Evolutionary conservation across 2,113 vertebrate species (phyloP), one percentile per base, ranked within the genome.

Genomic region (Alethe castanea): DNA sequence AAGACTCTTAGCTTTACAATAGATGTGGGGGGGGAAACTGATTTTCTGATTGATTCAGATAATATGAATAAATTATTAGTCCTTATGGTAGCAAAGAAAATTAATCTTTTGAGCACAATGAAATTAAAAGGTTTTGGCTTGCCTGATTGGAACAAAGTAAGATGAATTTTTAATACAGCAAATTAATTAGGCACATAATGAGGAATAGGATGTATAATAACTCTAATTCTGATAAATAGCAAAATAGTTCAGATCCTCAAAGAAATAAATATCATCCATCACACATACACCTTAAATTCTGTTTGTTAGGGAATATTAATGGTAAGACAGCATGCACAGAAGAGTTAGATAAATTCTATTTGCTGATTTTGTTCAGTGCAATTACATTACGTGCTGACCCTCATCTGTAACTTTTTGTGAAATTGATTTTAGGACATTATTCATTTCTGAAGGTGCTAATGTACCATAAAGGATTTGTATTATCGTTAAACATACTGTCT

Each of bases 111-210:
- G 78, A 87, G 57, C 70, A 97, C 74, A 95, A 95, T 95, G 59
- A 97, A 97, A 97, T 97, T 96, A 97, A 97, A 97, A 95, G 86
- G 78, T 95, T 97, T 97, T 96, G 93, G 90, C 73, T 97, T 95
- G 67, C 96, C n/a, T 96, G 88, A 96, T 95, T 81, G 85, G 91
- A 97, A 92, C 88, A 97, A 97, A 97, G 94, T 97, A 96, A 97
- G 96, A 98, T 98, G 79, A 98, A 98, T 98, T 98, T 98, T 97
- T 97, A 98, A 98, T 98, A 96, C 64, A 97, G 77, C 72, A 96
- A 98, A 98, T 98, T 98, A 98, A 98, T 98, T 98, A 97, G 91
- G 96, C 96, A 98, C 88, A 17, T 97, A 98, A 98, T 98, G 97
- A 97, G 96, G 91, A 97, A 96, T 90, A 90, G 59, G 84, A 95